Conservation (phyloP, 2,888 invertebrate genomes). For the Oligia fasciuncula region DNA sequence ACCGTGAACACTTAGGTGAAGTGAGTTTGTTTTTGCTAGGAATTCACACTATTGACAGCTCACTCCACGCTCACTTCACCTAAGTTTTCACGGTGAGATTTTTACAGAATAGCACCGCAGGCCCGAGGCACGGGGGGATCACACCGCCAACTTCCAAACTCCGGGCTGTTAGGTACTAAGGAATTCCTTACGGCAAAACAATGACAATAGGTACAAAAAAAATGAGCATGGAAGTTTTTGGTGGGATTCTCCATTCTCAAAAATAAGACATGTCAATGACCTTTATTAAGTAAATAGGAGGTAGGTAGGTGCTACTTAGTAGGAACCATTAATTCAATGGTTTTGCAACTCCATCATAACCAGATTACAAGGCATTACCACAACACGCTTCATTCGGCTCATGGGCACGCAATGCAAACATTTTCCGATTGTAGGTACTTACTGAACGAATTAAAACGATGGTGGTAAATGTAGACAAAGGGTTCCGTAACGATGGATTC, state of each 20-base stretch:
- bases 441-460: conserved; percentile 56
- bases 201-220: too few relatives aligned
- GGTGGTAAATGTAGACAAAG: conserved; percentile 54
- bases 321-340: conserved; percentile 4
- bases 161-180: too few relatives aligned
- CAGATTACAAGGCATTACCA: conserved; percentile 42
- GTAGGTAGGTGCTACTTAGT: not conserved
- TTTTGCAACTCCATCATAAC: conserved; percentile 30
- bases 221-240: not conserved
- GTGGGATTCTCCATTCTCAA: not conserved
- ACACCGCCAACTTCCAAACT: too few relatives aligned
- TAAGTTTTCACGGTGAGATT: too few relatives aligned
- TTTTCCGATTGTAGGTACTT: conserved; percentile 59
- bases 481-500: conserved; percentile 59
- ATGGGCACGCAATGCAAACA: conserved; percentile 64
- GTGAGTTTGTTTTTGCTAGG: too few relatives aligned
- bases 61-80: too few relatives aligned
- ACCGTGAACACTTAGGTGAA: too few relatives aligned
- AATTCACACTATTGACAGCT: too few relatives aligned
- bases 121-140: too few relatives aligned
- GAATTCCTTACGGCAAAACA: too few relatives aligned
- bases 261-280: not conserved
- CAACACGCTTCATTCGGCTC: conserved; percentile 46
- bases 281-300: not conserved
- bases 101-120: too few relatives aligned